Conservation (phyloP, 2,888 invertebrate species). For the Malachius bipustulatus region DNA sequence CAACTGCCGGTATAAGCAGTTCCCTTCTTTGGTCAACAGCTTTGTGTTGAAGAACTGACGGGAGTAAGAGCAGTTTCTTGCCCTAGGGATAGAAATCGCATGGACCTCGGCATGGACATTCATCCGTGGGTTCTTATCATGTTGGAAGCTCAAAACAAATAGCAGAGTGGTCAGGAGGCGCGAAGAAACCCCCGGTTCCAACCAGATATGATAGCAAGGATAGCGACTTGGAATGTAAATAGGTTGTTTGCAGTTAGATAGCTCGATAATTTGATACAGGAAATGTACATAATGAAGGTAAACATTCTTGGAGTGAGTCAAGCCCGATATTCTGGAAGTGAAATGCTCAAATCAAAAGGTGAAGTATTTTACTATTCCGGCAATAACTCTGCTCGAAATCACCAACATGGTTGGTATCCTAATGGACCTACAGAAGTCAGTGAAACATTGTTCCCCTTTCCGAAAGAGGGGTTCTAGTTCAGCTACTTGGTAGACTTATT, state of each 20-base stretch:
- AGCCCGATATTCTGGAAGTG: conserved; percentile 11
- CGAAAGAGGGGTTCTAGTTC: not conserved
- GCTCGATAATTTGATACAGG: conserved; percentile 10
- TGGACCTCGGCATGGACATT: not conserved
- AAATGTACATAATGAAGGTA: conserved; percentile 7
- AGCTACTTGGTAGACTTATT: conserved; percentile 3
- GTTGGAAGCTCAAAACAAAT: conserved; percentile 3
- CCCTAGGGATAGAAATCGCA: conserved; percentile 3
- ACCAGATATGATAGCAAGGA: conserved; percentile 9
- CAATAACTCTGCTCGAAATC: not conserved
- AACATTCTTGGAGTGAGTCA: conserved; percentile 12
- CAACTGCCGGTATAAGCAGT: conserved; percentile 3
- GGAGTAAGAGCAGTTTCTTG: conserved; percentile 1
- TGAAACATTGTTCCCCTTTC: not conserved
- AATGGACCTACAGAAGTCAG: conserved; percentile 2
- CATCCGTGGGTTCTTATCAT: not conserved
- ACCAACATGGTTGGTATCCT: conserved; percentile 2
- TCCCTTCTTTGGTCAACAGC: conserved; percentile 2
- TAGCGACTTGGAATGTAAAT: conserved; percentile 14
- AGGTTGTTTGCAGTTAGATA: conserved; percentile 12
- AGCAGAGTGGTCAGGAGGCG: conserved; percentile 9
- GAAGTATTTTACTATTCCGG: conserved; percentile 8
- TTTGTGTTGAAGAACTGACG: not conserved
- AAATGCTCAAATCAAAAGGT: conserved; percentile 6
- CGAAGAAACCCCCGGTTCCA: conserved; percentile 10